phyloP scores from a whole-genome alignment of 2,113 vertebrate species.

The Podarcis raffonei region DNA sequence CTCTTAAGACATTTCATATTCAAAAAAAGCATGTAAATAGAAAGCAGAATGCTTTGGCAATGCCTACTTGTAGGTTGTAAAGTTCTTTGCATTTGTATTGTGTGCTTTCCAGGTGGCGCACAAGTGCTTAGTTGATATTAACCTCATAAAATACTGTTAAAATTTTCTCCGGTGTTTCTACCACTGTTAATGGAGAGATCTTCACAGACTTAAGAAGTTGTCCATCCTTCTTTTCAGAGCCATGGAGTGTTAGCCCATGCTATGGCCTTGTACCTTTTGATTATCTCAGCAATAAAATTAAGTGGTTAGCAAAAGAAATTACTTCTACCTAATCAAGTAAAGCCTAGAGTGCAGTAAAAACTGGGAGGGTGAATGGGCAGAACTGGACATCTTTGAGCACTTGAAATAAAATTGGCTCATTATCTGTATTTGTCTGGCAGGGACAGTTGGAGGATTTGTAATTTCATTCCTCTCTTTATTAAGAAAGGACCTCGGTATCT shows the following conservation, averaged over 20 bases:
- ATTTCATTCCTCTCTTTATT: not conserved
- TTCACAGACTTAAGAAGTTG: not conserved
- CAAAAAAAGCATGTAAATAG: not conserved
- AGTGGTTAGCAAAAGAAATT: not conserved
- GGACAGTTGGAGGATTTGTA: not conserved
- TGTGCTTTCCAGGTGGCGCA: not conserved
- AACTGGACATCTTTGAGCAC: not conserved
- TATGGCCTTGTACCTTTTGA: not conserved
- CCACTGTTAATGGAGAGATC: not conserved
- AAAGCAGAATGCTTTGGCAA: not conserved
- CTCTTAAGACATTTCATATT: not conserved
- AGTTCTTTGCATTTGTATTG: not conserved
- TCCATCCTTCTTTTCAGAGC: not conserved
- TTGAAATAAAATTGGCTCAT: not conserved
- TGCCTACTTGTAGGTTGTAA: not conserved
- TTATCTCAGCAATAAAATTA: not conserved
- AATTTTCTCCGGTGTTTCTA: not conserved
- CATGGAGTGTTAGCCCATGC: not conserved
- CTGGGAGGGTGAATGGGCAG: not conserved
- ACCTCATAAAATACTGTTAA: not conserved
- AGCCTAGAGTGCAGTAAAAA: not conserved
- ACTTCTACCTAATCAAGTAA: not conserved
- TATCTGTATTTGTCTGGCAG: not conserved
- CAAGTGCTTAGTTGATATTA: not conserved
- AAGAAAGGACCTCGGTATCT: not conserved